These are phyloP conservation scores for Dendrolimus pini DNA, from an alignment of 2,888 invertebrate genomes.

Conservation along the genomic window DNA sequence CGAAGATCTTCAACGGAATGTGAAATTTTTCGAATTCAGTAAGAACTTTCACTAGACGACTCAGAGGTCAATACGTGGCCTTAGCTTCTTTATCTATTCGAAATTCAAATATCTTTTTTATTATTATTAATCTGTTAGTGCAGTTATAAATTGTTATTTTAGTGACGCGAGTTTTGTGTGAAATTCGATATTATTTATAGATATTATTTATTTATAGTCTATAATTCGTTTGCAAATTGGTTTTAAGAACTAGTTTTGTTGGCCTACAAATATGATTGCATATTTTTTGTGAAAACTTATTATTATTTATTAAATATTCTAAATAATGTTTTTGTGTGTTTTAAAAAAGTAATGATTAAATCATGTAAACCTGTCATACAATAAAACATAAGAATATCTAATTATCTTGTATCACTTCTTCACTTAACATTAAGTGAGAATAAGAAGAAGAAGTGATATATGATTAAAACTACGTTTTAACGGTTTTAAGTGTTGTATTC, in stretches of 20 bases:
- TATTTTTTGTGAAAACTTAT: neutral
- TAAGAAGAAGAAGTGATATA: neutral
- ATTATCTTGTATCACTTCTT: too few species aligned
- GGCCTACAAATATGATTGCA: neutral
- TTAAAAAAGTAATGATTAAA: too few species aligned
- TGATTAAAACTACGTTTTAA: neutral
- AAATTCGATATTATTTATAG: neutral
- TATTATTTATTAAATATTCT: neutral
- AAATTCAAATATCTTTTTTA: conserved; percentile 20
- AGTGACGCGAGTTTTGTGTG: conserved; percentile 1
- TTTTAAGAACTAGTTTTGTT: neutral
- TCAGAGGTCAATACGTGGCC: conserved; percentile 38
- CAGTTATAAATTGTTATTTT: neutral
- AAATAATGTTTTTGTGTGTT: too few species aligned
- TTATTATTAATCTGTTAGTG: neutral
- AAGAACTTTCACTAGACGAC: conserved; percentile 53
- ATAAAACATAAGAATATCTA: too few species aligned
- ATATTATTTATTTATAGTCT: too few species aligned
- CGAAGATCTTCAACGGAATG: conserved; percentile 24
- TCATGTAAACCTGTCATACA: too few species aligned
- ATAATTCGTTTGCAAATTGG: neutral
- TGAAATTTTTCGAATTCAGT: conserved; percentile 33
- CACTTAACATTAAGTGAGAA: too few species aligned
- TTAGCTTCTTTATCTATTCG: conserved; percentile 27
- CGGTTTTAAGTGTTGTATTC: too few species aligned